Evolutionary conservation across 35 echinoderm and acorn worm genomes (phyloP).

Genomic region (Chiridota heheva): DNA sequence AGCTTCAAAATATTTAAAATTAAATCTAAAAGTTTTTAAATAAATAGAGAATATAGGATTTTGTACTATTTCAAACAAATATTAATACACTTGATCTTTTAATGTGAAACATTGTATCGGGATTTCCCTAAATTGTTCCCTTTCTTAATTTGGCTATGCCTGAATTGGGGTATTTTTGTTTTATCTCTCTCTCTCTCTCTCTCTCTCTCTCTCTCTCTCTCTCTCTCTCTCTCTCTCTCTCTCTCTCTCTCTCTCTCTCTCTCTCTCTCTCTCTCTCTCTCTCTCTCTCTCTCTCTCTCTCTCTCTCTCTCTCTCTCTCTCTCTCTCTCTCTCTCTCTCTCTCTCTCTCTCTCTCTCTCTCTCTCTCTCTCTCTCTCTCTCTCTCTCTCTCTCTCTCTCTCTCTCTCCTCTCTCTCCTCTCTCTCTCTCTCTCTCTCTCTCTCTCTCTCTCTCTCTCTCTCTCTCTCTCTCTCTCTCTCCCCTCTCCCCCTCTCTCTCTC

Average conservation of each 20-base stretch:
- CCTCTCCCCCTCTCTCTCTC: neutral
- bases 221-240: slow-evolving; percentile 4
- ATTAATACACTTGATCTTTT: too few species aligned
- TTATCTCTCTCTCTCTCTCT: slow-evolving; percentile 1
- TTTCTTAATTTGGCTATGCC: neutral
- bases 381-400: slow-evolving; percentile 4
- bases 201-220: slow-evolving; percentile 4
- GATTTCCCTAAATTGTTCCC: neutral
- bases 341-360: slow-evolving; percentile 4
- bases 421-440: neutral
- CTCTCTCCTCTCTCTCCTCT: neutral
- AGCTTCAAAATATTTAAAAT: too few species aligned
- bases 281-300: slow-evolving; percentile 4
- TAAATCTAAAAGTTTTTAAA: too few species aligned
- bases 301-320: slow-evolving; percentile 4
- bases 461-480: neutral
- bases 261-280: slow-evolving; percentile 4
- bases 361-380: neutral
- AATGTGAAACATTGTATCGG: neutral
- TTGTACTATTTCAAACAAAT: too few species aligned
- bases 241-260: slow-evolving; percentile 4
- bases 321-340: slow-evolving; percentile 1
- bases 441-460: neutral
- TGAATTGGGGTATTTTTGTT: too few species aligned
- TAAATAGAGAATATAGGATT: too few species aligned